These are phyloP conservation scores for Crypturellus undulatus DNA, from an alignment of 2,113 vertebrate species.

Conservation along the genomic window DNA sequence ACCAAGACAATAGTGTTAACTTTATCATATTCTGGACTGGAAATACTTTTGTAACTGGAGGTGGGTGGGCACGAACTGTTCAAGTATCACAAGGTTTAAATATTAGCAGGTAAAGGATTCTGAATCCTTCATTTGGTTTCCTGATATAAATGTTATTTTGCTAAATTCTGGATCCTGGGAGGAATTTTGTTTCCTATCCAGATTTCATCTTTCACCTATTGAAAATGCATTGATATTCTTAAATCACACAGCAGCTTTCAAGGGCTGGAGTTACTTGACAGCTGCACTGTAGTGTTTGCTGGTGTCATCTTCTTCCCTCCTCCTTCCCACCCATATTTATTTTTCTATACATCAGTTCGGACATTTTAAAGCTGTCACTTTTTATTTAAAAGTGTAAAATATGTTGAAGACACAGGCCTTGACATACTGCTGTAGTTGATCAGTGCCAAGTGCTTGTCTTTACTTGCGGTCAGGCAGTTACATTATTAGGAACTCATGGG, in stretches of 20 bases:
- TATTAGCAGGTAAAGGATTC: background rate
- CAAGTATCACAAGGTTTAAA: background rate
- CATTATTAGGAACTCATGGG: conserved; percentile 49
- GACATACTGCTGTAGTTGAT: conserved; percentile 52
- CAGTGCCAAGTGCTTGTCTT: conserved; percentile 55
- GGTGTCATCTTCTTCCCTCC: background rate
- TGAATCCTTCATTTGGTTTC: background rate
- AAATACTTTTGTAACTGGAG: background rate
- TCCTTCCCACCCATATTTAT: background rate
- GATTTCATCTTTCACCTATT: background rate
- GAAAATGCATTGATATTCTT: background rate
- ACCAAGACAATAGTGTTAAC: background rate
- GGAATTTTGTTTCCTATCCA: background rate
- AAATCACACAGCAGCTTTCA: background rate
- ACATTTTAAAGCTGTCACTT: background rate
- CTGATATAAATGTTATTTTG: background rate
- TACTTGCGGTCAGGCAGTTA: conserved; percentile 42
- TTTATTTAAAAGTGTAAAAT: no score
- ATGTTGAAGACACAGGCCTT: conserved; percentile 11
- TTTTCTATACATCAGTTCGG: background rate
- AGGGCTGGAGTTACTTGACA: background rate
- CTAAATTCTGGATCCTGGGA: background rate
- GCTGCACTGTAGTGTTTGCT: background rate
- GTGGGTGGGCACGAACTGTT: background rate
- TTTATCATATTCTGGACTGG: background rate